Base-by-base conservation (phyloP, 64 coral and sea anemone species). In the Montipora cactus region DNA sequence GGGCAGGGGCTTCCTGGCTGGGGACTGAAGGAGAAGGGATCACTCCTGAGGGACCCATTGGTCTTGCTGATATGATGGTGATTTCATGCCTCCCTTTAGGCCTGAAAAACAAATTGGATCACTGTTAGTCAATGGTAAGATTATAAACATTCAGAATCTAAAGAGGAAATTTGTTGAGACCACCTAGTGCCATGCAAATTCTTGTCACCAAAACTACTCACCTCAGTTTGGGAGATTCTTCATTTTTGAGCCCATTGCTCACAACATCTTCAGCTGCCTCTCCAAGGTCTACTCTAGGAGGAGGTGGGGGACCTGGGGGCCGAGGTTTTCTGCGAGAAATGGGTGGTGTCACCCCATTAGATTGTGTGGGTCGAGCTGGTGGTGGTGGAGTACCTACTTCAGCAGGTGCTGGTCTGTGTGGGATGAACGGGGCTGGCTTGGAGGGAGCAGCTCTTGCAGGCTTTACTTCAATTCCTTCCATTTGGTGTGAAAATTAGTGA, bases 51-150 rank as follows among this genome's bases (percentile, higher is more conserved):
- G 89, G 2, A 74, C 68, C 84, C 89, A 99, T 94, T 81, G 97
- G 97, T 64, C 90, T 93, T 37, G 95, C 95, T 50, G 97, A 96
- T 22, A 99, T 81, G 15, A 96, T 92, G 48, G 82, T 90, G n/a
- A 99, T 99, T 87, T 94, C 94, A 70, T 92, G 95, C 11, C 97
- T 91, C 37, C 95, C 89, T 23, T 91, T 86, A 7, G 89, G 12
- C 76, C 96, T 98, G 61, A 66, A 44, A 57, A 57, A 5, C 7
- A 57, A 0, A 0, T 57, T 37, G 37, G 53, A 11, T 11, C 11
- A 57, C 53, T 57, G 53, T 57, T 57, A 11, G 11, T 57, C 6
- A 57, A 57, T 0, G 53, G 53, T 57, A 57, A 3, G 11, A 57
- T 0, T 8, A 57, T 57, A 8, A 57, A 0, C 0, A 57, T 8